Percentiles rank a stretch among this genome's conserved stretches.
These are phyloP conservation scores for Dendronephthya gigantea DNA, from an alignment of 64 coral and sea anemone species.

Conservation along the genomic window DNA sequence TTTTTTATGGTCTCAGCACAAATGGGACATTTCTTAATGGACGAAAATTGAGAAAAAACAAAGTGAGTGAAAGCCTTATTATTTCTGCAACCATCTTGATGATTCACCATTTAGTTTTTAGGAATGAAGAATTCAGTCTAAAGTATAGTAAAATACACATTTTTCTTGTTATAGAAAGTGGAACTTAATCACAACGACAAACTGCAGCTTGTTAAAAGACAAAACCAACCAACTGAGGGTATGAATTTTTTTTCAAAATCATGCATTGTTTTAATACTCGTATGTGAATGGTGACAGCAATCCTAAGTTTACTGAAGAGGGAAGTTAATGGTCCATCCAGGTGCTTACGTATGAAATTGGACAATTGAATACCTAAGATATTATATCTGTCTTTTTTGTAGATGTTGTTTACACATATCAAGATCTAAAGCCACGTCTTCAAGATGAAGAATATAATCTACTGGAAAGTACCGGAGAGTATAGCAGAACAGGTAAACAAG, in stretches of 20 bases:
- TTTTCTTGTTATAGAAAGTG: not conserved
- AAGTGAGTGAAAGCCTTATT: not conserved
- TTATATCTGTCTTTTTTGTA: not conserved
- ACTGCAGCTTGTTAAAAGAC: not conserved
- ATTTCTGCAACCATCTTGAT: too few species aligned
- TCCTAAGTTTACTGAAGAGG: too few species aligned
- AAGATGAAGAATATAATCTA: not conserved
- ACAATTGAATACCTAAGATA: too few species aligned
- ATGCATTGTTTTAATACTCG: too few species aligned
- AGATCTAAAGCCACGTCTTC: not conserved
- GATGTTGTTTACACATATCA: not conserved
- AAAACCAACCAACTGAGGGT: not conserved
- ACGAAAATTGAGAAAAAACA: not conserved
- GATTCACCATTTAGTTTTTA: too few species aligned
- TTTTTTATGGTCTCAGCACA: not conserved
- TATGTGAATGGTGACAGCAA: too few species aligned
- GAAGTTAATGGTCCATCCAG: too few species aligned
- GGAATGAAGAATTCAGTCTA: too few species aligned
- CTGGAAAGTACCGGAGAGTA: not conserved
- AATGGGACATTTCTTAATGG: slow-evolving; percentile 15
- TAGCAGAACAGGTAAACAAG: not conserved
- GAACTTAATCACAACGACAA: not conserved
- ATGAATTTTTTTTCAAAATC: too few species aligned
- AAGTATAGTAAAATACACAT: not conserved
- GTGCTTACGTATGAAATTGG: too few species aligned